A percentile compares a stretch with the other conserved stretches of the same genome.
Conservation (phyloP, 2,797 vertebrate genomes). For the Leptatherina wallacei region DNA sequence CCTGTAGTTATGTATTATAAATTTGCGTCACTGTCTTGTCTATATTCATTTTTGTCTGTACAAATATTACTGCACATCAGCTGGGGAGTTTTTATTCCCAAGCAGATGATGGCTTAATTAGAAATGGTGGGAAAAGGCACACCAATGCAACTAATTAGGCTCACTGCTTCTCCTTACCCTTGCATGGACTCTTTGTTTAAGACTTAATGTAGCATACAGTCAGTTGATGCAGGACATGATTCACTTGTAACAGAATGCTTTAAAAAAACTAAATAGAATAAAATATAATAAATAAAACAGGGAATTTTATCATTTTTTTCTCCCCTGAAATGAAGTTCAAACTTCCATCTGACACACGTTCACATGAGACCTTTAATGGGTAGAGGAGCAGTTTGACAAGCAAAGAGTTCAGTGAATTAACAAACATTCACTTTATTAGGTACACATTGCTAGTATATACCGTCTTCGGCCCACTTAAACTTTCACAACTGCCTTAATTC, state of each 20-base stretch:
- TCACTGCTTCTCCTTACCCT: constrained; percentile 49
- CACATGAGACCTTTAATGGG: not conserved
- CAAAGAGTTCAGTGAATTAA: not conserved
- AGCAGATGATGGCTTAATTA: constrained; percentile 52
- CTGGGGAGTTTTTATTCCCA: constrained; percentile 21
- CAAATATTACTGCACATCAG: constrained; percentile 15
- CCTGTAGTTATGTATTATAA: not conserved
- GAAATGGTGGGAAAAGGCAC: constrained; percentile 53
- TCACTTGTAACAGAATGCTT: constrained; percentile 1
- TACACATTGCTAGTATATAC: too few relatives aligned
- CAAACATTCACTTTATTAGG: too few relatives aligned
- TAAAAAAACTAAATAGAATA: too few relatives aligned
- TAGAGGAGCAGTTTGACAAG: not conserved
- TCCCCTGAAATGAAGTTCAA: constrained; percentile 2
- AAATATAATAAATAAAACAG: not conserved
- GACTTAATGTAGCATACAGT: constrained; percentile 69
- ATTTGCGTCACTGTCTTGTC: not conserved
- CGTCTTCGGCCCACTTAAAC: too few relatives aligned
- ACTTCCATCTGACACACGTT: not conserved
- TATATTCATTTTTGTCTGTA: not conserved
- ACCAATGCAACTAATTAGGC: constrained; percentile 55
- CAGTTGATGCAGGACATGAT: constrained; percentile 68
- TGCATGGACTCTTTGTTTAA: constrained; percentile 67
- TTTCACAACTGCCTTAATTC: too few relatives aligned
- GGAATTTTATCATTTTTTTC: not conserved